phyloP scores from a whole-genome alignment of 2,113 vertebrate genomes.

The Geococcyx californianus region DNA sequence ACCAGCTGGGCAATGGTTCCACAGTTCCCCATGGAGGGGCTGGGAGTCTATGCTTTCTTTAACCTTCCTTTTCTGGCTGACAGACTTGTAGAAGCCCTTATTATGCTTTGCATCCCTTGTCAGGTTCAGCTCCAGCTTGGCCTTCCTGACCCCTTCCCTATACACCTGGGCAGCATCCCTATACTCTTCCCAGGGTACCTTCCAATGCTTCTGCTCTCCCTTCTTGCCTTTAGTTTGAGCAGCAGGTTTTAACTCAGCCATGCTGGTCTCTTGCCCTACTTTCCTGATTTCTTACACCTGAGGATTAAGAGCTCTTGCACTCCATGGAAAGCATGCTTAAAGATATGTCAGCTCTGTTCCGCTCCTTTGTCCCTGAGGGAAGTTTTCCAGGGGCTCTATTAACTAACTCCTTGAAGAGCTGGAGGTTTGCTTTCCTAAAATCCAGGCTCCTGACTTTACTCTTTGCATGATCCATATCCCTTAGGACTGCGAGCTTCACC shows the following conservation, averaged over 20 bases:
- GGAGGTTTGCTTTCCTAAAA: neutral
- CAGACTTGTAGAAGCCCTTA: neutral
- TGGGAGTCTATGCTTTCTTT: no score
- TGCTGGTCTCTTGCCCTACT: accelerated
- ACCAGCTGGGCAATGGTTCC: no score
- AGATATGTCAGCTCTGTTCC: neutral
- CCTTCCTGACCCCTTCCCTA: neutral
- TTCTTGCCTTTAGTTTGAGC: neutral
- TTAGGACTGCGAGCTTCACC: no score
- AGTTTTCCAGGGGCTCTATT: neutral
- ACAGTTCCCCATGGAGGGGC: no score
- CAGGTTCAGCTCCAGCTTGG: neutral
- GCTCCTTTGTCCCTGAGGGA: neutral
- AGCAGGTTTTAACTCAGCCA: neutral
- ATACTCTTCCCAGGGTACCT: neutral
- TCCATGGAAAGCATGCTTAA: neutral
- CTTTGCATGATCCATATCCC: no score
- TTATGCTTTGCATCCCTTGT: neutral
- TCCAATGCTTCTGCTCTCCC: neutral
- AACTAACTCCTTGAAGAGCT: neutral
- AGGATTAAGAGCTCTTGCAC: accelerated
- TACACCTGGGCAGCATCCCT: neutral
- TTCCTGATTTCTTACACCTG: neutral
- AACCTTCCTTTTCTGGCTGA: neutral
- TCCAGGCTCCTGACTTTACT: no score